Base-by-base conservation (phyloP, 2,113 vertebrate genomes). In the Motacilla alba region DNA sequence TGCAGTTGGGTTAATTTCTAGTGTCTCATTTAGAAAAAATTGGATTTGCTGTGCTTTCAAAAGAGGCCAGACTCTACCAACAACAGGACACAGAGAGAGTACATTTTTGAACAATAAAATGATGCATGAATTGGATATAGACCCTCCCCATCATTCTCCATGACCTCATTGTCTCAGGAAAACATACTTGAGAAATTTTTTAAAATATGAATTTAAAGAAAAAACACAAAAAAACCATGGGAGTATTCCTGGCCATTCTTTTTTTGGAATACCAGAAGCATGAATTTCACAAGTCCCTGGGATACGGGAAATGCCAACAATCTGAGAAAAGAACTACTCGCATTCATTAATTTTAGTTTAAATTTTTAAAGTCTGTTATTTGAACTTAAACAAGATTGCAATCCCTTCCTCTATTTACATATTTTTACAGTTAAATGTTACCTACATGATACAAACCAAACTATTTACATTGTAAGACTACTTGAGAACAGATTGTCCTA, bases 191-290 rank as follows among this genome's bases (percentile, higher is more conserved):
- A 18, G 27, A 6, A 4, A 0, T 39, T 27, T 46, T 60, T 68
- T 81, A 16, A 3, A 24, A 55, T 8, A 17, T 23, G 2, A 59
- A 31, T 44, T 81, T 24, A 21, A 46, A 72, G 12, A 17, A 58
- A 47, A 37, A 44, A 13, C 9, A 23, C 6, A 43, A 23, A 13
- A 23, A 13, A 52, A n/a, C 3, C 0, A 0, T 10, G 33, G 14
- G 9, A 9, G 13, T 77, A 23, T 74, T 70, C 31, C 58, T 63
- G 44, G 39, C 47, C 74, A 39, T 31, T 86, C 3, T 70, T 6
- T 47, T 75, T 72, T 49, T 78, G 7, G 11, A 87, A 78, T 66
- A 52, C 11, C 17, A 64, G 35, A 63, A 30, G 7, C 10, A 55
- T 5, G 33, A 88, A 35, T 68, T 94, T 69, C 30, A 33, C 14